Conservation (phyloP, 2,888 invertebrate genomes). For the Scaptomyza caliginosa region DNA sequence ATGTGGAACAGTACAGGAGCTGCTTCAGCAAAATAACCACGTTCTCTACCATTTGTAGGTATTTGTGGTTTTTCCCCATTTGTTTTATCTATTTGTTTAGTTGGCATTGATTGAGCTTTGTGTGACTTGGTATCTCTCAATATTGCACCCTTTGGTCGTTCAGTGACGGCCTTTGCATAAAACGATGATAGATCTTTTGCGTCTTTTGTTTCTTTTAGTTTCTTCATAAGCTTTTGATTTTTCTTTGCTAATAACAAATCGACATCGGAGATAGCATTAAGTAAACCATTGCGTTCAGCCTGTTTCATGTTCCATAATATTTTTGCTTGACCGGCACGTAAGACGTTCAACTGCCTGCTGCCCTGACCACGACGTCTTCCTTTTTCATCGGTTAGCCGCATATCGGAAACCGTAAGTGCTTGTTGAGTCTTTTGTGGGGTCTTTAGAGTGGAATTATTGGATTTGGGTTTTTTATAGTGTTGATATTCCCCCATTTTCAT, state of each 20-base stretch:
- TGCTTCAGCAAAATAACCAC: neutral
- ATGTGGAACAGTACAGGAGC: conserved; percentile 13
- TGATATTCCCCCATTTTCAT: too few relatives aligned
- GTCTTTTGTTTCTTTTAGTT: fast-evolving
- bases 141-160: neutral
- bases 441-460: too few relatives aligned
- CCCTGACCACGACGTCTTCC: conserved; percentile 36
- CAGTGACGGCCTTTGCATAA: conserved; percentile 15
- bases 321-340: conserved; percentile 1
- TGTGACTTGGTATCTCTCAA: neutral
- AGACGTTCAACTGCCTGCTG: neutral
- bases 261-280: neutral
- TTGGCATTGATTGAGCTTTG: neutral
- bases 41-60: neutral
- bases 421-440: too few relatives aligned
- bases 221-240: neutral
- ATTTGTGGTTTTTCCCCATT: too few relatives aligned
- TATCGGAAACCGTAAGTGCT: neutral
- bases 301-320: neutral
- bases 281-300: neutral
- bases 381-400: neutral
- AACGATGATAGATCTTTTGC: neutral
- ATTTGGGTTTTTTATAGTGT: too few relatives aligned
- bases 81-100: neutral
- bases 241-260: neutral